A percentile compares a stretch with the other conserved stretches of the same genome.
Conservation (phyloP, 2,888 invertebrate species). For the Chouioia cunea region DNA sequence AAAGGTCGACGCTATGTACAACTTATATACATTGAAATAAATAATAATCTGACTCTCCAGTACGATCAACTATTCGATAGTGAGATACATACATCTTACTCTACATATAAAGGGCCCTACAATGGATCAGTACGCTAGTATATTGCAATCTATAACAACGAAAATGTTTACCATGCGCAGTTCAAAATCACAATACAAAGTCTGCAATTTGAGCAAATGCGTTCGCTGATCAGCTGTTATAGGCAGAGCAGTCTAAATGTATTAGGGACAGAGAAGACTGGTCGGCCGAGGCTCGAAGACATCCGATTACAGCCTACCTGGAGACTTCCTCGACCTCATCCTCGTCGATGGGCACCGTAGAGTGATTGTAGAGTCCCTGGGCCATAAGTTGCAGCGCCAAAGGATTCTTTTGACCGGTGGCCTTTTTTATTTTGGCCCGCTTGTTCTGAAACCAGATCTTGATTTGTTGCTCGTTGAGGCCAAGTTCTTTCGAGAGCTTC, state of each 20-base stretch:
- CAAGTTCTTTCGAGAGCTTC: constrained; percentile 81
- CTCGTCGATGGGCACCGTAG: constrained; percentile 79
- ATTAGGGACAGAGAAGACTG: too few relatives aligned
- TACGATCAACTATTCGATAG: constrained; percentile 14
- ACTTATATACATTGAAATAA: constrained; percentile 60
- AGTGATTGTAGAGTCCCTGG: constrained; percentile 86
- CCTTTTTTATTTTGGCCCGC: constrained; percentile 89
- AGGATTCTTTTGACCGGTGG: constrained; percentile 77
- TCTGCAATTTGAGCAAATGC: too few relatives aligned
- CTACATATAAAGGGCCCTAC: neutral
- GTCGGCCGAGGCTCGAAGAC: too few relatives aligned
- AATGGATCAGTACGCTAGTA: constrained; percentile 4
- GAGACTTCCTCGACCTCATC: constrained; percentile 75
- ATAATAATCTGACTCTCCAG: constrained; percentile 47
- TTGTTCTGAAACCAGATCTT: constrained; percentile 99
- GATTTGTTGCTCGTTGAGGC: constrained; percentile 96
- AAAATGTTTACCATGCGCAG: neutral
- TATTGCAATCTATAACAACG: constrained; percentile 12
- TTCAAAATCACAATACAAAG: too few relatives aligned
- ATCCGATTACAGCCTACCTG: neutral
- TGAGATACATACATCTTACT: constrained; percentile 1
- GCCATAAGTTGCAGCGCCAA: constrained; percentile 84
- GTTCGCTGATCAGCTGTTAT: too few relatives aligned
- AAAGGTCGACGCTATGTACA: constrained; percentile 57
- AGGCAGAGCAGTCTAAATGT: too few relatives aligned